These are phyloP conservation scores for Vireo griseus DNA, from an alignment of 2,797 vertebrate genomes.

Conservation along the genomic window DNA sequence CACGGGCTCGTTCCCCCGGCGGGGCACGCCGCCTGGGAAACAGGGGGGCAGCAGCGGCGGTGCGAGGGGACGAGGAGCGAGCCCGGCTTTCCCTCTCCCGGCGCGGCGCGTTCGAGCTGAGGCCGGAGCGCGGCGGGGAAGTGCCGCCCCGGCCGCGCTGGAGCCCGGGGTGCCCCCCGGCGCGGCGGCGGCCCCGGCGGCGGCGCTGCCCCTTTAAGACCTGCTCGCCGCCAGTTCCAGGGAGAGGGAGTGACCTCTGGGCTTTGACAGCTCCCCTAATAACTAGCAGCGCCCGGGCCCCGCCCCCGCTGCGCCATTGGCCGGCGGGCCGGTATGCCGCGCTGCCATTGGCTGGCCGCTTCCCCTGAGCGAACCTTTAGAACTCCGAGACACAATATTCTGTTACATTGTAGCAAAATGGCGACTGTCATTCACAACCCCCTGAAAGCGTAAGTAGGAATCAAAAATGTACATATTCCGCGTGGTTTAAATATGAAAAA, in stretches of 20 bases:
- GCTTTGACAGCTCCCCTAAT: constrained; percentile 98
- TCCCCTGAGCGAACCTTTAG: constrained; percentile 92
- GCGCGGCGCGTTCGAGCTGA: neutral
- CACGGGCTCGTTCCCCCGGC: neutral
- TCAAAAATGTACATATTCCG: constrained; percentile 79
- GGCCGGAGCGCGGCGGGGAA: neutral
- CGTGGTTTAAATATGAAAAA: constrained; percentile 82
- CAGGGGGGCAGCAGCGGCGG: neutral
- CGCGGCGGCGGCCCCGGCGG: neutral
- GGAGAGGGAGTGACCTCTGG: constrained; percentile 94
- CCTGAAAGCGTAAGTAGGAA: constrained; percentile 98
- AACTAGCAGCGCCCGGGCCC: constrained; percentile 82
- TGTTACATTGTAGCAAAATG: constrained; percentile 99
- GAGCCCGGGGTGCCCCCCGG: neutral
- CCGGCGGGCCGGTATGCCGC: constrained; percentile 75
- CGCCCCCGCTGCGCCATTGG: constrained; percentile 83
- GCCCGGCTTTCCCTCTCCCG: neutral
- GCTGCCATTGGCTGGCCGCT: constrained; percentile 80
- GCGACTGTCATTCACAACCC: constrained; percentile 99
- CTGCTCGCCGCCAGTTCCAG: constrained; percentile 71
- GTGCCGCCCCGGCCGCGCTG: neutral
- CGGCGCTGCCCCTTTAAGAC: constrained; percentile 74
- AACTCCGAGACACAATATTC: constrained; percentile 98
- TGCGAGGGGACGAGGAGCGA: neutral
- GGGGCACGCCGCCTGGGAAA: neutral